Conservation (phyloP, 2,113 vertebrate genomes). For the Myotis yumanensis region DNA sequence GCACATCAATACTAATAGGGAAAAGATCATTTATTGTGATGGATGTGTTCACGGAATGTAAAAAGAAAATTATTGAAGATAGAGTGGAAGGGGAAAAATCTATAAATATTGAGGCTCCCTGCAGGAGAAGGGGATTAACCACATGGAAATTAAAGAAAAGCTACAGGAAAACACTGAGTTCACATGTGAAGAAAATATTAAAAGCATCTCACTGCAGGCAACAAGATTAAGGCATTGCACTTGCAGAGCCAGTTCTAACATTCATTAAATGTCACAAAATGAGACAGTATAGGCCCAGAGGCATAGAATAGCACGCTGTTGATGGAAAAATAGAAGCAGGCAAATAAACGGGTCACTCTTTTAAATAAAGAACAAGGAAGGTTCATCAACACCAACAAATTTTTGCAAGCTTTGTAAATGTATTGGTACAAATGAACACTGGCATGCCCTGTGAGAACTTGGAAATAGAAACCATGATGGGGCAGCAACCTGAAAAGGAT, state of each 20-base stretch:
- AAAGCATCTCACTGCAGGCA: slow-evolving; percentile 65
- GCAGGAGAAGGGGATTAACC: slow-evolving; percentile 40
- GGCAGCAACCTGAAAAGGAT: neutral
- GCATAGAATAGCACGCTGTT: neutral
- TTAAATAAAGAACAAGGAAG: slow-evolving; percentile 28
- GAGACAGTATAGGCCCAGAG: slow-evolving; percentile 33
- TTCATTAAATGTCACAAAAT: slow-evolving; percentile 69
- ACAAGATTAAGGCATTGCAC: slow-evolving; percentile 60
- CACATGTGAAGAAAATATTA: slow-evolving; percentile 71
- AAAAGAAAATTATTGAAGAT: slow-evolving; percentile 54
- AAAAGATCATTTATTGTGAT: slow-evolving; percentile 56
- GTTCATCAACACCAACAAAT: neutral
- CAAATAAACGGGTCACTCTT: slow-evolving; percentile 30
- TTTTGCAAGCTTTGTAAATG: neutral
- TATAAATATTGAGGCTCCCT: slow-evolving; percentile 56
- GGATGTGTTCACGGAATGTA: slow-evolving; percentile 58
- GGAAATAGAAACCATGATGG: neutral
- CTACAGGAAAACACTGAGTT: slow-evolving; percentile 50
- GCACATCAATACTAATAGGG: slow-evolving; percentile 43
- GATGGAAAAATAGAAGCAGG: slow-evolving; percentile 38
- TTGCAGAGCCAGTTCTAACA: slow-evolving; percentile 55
- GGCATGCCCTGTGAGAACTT: neutral
- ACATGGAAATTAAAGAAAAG: slow-evolving; percentile 66
- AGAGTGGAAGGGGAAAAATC: slow-evolving; percentile 35
- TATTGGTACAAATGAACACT: neutral